Percentiles rank a stretch among this genome's conserved stretches.
Conservation (phyloP, 2,888 invertebrate species). For the Ctenicera cuprea region DNA sequence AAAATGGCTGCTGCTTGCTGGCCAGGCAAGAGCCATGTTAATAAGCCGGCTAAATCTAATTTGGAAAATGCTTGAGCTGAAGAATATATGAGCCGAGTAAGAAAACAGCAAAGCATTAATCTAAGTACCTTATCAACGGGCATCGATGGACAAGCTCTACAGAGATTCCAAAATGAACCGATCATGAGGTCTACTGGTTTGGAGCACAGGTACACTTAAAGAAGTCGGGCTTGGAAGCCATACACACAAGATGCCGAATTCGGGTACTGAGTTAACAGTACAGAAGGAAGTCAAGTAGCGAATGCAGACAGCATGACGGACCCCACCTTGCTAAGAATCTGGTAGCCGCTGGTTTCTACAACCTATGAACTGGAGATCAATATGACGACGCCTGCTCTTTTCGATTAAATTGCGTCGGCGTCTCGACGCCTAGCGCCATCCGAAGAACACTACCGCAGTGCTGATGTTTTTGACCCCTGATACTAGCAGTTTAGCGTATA, state of each 20-base stretch:
- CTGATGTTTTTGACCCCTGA: constrained; percentile 47
- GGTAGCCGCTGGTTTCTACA: constrained; percentile 58
- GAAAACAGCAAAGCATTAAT: neutral
- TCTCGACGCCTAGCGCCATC: constrained; percentile 52
- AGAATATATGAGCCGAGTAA: neutral
- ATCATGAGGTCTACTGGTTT: constrained; percentile 82
- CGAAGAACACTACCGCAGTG: constrained; percentile 50
- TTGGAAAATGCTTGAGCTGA: neutral
- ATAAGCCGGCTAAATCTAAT: constrained; percentile 30
- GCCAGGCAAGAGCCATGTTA: constrained; percentile 13
- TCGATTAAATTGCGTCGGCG: constrained; percentile 48
- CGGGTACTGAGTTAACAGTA: constrained; percentile 50
- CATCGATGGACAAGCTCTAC: constrained; percentile 97
- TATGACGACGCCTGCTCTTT: constrained; percentile 61
- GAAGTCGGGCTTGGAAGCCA: constrained; percentile 60
- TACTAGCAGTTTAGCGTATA: constrained; percentile 35
- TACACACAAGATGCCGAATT: constrained; percentile 56
- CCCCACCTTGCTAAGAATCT: constrained; percentile 60
- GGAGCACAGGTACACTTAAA: constrained; percentile 57
- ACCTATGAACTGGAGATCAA: constrained; percentile 58
- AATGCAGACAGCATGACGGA: constrained; percentile 61
- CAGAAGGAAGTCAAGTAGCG: constrained; percentile 54
- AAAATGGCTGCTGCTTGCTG: constrained; percentile 38
- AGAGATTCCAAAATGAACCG: constrained; percentile 98
- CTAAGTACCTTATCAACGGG: constrained; percentile 92